Base-by-base conservation (phyloP, 2,888 invertebrate genomes). In the Phalangium opilio region DNA sequence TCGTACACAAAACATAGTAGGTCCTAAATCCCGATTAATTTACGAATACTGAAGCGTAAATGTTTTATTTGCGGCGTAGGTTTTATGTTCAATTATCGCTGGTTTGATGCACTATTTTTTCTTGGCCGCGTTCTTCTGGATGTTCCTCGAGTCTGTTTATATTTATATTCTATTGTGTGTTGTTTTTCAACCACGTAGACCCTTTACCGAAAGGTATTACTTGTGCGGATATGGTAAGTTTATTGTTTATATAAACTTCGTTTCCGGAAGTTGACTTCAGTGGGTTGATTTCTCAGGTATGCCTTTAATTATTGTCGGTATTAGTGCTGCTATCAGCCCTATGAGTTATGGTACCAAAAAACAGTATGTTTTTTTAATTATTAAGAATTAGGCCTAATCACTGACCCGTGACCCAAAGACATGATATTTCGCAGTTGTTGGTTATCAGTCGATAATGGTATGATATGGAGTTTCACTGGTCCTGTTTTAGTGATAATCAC, bases 131-230 rank as follows among this genome's bases (percentile, higher is more conserved):
- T 55, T 55, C 40, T 47, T 48, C 11, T 55, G 54, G 54, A 51
- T 52, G 52, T 32, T 52, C 10, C 12, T 52, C n/a, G 54, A 55
- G 45, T 52, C 50, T 1, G 49, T 55, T 3, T 50, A 52, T 32
- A 55, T 55, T 42, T 55, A 55, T 42, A 19, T 55, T 34, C 32
- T 55, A 8, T 41, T 55, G n/a, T 47, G 51, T 7, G 50, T 50
- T 11, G 54, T 55, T 5, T 55, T 55, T 47, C 51, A 53, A 1
- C 50, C 54, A 2, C 44, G 47, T 21, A 36, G 47, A 27, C 49
- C 52, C 4, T 50, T 52, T 27, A 41, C 45, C 41, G 49, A 50
- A 43, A 48, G 48, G n/a, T 54, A 54, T 34, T 54, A 54, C 19
- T 11, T 54, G 1, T 44, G 49, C 15, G 54, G 54, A n/a, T 54